These are phyloP conservation scores for Monarcha castaneiventris DNA, from an alignment of 2,113 vertebrate genomes.

Conservation along the genomic window DNA sequence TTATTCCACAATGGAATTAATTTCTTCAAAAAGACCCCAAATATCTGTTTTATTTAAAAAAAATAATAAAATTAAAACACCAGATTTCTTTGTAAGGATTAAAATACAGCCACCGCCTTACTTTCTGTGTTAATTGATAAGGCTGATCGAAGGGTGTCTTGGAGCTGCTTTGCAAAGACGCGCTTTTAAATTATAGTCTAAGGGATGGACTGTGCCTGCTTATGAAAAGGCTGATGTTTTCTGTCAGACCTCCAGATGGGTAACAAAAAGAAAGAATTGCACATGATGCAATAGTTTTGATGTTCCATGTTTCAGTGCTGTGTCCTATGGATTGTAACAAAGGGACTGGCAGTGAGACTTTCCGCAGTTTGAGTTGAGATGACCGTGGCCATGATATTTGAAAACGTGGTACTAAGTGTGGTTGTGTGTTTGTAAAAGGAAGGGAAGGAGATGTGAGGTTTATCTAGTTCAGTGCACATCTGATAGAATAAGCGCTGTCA, in stretches of 20 bases:
- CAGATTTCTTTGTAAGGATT: background rate
- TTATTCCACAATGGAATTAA: background rate
- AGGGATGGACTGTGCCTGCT: background rate
- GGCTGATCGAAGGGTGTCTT: background rate
- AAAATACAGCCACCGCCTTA: background rate
- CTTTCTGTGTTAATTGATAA: background rate
- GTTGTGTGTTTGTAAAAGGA: background rate
- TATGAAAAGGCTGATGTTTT: background rate
- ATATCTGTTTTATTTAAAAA: background rate
- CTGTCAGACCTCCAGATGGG: background rate
- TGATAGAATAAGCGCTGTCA: background rate
- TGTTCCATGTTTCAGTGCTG: background rate
- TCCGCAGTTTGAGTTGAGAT: background rate
- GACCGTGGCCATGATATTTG: background rate
- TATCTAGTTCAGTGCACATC: background rate
- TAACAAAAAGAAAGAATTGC: background rate
- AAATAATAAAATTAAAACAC: background rate
- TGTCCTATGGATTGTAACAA: background rate
- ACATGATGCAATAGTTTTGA: background rate
- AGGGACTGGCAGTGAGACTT: background rate
- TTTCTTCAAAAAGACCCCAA: background rate
- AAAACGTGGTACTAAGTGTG: accelerated
- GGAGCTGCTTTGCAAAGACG: background rate
- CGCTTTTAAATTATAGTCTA: background rate
- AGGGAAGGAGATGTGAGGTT: background rate